Evolutionary conservation across 1,140 invertebrate genomes (phyloP), one percentile per base, ranked within the genome.

Genomic region (Bombus affinis): DNA sequence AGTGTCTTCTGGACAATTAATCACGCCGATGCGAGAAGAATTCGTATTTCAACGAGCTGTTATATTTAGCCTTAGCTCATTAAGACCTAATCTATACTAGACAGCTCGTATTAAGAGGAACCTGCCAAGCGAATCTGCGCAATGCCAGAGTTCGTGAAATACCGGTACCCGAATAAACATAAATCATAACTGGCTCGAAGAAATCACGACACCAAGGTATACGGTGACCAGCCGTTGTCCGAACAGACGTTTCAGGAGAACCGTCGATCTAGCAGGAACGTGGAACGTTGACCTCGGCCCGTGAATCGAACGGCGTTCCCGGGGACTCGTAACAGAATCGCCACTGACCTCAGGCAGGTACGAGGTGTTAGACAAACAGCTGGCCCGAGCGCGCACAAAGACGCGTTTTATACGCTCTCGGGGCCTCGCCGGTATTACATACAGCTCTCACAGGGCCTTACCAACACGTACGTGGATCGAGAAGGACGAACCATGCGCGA

Each of bases 331-430:
- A 92, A 92, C 88, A 92, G 88, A 92, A 92, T 91, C 84, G 88
- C 88, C 87, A 84, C 92, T 92, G 91, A 91, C 90, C 90, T 87
- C 89, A 72, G 84, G 72, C 85, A 91, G 90, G 86, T 90, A 91
- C 89, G 88, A 91, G 87, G 88, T 88, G 86, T 91, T 90, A 87
- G 89, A 92, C 92, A 92, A 92, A 92, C 92, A 92, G 91, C 91
- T 93, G 89, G 88, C 66, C 81, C 80, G 81, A 86, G 82, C 71
- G 80, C 85, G 80, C 85, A 92, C 92, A 92, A 92, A 91, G 89
- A 88, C 87, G 88, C 85, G 79, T 90, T 91, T 92, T 92, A 91
- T 87, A 88, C 87, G 89, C 74, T 87, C 87, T n/a, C 83, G 87
- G 37, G 44, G 47, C 79, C 70, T 68, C 44, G 74, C 73, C 44